These are phyloP conservation scores for Phaetusa simplex DNA, from an alignment of 2,113 vertebrate genomes.

Conservation along the genomic window DNA sequence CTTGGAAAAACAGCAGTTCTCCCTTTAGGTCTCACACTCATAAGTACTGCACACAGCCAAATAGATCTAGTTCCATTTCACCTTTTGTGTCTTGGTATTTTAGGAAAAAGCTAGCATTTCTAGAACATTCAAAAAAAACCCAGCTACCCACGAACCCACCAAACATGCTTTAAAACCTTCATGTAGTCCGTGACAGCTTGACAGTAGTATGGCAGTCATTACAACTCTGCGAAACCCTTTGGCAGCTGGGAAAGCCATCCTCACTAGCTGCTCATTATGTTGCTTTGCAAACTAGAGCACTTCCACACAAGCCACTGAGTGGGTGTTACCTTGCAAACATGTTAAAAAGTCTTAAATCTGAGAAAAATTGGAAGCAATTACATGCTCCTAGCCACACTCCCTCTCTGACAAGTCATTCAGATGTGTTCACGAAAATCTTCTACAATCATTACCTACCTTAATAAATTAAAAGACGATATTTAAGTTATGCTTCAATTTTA, in stretches of 20 bases:
- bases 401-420: background rate
- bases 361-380: background rate
- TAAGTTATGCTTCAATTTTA: background rate
- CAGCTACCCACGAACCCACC: background rate
- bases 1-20: background rate
- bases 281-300: background rate
- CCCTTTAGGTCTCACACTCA: background rate
- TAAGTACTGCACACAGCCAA: background rate
- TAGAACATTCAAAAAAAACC: background rate
- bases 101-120: background rate
- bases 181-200: slow-evolving; percentile 4
- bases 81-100: background rate
- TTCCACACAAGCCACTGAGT: background rate
- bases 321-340: background rate
- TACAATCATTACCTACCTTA: background rate
- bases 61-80: background rate
- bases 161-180: background rate
- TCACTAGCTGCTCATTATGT: slow-evolving; percentile 23
- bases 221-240: background rate
- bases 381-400: background rate
- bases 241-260: background rate
- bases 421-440: background rate
- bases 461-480: background rate
- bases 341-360: background rate
- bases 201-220: slow-evolving; percentile 4